Evolutionary conservation across 2,797 vertebrate species (phyloP).

Genomic region (Spea hammondii): DNA sequence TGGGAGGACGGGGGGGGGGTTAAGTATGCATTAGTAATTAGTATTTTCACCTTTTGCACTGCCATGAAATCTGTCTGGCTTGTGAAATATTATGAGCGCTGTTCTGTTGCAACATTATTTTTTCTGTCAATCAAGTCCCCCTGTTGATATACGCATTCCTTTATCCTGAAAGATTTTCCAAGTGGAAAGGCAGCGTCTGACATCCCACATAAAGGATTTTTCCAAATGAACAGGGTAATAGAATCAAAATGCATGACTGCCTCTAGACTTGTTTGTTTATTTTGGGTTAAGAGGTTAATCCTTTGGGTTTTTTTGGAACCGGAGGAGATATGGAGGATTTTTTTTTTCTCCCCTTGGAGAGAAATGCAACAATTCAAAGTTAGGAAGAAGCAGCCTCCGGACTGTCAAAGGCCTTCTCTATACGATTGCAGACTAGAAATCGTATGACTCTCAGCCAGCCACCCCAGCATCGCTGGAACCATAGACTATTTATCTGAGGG

Average conservation of each 20-base stretch:
- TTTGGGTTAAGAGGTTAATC: slow-evolving; percentile 45
- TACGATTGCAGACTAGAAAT: no score
- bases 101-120: slow-evolving; percentile 64
- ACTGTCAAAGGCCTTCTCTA: background rate
- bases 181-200: slow-evolving; percentile 41
- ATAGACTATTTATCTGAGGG: no score
- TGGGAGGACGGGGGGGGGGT: slow-evolving; percentile 7
- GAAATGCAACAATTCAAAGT: background rate
- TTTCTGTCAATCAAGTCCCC: slow-evolving; percentile 58
- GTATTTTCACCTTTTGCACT: slow-evolving; percentile 58
- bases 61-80: slow-evolving; percentile 57
- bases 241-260: slow-evolving; percentile 44
- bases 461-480: no score
- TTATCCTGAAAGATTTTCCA: slow-evolving; percentile 47
- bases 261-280: slow-evolving; percentile 40
- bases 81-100: slow-evolving; percentile 61
- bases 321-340: slow-evolving; percentile 24
- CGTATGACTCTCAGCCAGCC: no score
- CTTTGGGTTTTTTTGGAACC: slow-evolving; percentile 32
- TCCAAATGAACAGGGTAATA: slow-evolving; percentile 46
- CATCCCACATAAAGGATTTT: slow-evolving; percentile 50
- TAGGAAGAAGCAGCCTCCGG: slow-evolving; percentile 4
- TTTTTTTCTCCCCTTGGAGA: background rate
- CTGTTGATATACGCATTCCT: slow-evolving; percentile 41
- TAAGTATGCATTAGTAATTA: slow-evolving; percentile 47